phyloP scores from a whole-genome alignment of 2,113 vertebrate species.

The Tautogolabrus adspersus region DNA sequence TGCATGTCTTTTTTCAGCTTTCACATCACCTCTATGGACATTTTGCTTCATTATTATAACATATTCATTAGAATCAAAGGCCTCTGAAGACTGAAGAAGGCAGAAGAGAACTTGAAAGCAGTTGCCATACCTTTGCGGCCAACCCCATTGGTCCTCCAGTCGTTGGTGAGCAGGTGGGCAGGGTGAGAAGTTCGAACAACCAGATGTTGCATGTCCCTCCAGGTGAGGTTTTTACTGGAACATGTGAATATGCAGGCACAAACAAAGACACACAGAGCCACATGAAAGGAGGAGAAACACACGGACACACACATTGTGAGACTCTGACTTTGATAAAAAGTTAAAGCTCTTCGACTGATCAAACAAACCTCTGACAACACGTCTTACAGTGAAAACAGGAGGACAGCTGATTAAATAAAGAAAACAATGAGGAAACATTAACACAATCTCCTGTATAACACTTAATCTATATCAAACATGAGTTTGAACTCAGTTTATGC shows the following conservation, averaged over 20 bases:
- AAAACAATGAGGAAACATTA: slow-evolving; percentile 19
- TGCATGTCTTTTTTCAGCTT: neutral
- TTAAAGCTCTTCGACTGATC: slow-evolving; percentile 39
- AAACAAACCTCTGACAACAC: slow-evolving; percentile 34
- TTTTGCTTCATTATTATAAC: slow-evolving; percentile 18
- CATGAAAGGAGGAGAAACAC: slow-evolving; percentile 12
- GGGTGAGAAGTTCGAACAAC: slow-evolving; percentile 95
- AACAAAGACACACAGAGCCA: neutral
- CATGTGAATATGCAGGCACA: slow-evolving; percentile 10
- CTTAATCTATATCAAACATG: slow-evolving; percentile 5
- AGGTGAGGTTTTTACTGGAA: slow-evolving; percentile 94
- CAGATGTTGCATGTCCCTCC: slow-evolving; percentile 99
- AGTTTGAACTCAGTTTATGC: slow-evolving; percentile 32
- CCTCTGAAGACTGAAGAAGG: slow-evolving; percentile 19
- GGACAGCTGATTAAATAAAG: slow-evolving; percentile 46
- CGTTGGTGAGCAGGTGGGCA: slow-evolving; percentile 90
- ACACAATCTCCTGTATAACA: slow-evolving; percentile 2
- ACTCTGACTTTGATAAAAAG: slow-evolving; percentile 19
- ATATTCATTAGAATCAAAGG: slow-evolving; percentile 12
- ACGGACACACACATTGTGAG: neutral
- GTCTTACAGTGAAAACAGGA: slow-evolving; percentile 25
- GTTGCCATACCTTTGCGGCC: slow-evolving; percentile 91
- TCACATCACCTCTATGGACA: slow-evolving; percentile 1
- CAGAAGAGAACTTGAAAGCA: slow-evolving; percentile 13
- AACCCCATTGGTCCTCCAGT: slow-evolving; percentile 95